Evolutionary conservation across 2,113 vertebrate genomes (phyloP).

Genomic region (Pleuronectes platessa): DNA sequence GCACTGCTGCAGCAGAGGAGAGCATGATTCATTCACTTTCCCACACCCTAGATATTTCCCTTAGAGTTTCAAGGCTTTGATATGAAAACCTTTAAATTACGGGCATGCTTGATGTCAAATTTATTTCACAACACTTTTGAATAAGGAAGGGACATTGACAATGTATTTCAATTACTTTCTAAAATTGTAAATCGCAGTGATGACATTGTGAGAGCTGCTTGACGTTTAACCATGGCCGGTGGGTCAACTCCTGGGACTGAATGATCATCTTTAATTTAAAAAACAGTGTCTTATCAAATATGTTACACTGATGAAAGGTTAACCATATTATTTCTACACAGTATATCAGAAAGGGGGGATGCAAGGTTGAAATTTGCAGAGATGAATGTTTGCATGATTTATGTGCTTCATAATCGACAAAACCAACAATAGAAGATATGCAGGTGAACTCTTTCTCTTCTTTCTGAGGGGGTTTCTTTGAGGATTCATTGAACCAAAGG

Average conservation of each 20-base stretch:
- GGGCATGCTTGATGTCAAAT: constrained; percentile 40
- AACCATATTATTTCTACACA: neutral
- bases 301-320: neutral
- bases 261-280: neutral
- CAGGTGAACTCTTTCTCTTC: neutral
- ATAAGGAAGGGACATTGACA: neutral
- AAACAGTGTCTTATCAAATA: neutral
- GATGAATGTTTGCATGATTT: neutral
- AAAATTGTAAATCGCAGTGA: neutral
- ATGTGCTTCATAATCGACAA: constrained; percentile 14
- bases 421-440: neutral
- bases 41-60: constrained; percentile 13
- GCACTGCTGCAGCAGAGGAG: constrained; percentile 40
- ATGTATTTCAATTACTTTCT: neutral
- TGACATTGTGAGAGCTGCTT: neutral
- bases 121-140: constrained; percentile 24
- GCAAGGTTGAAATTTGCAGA: neutral
- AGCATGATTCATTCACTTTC: constrained; percentile 57
- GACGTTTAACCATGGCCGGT: neutral
- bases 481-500: constrained; percentile 27
- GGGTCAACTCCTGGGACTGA: neutral
- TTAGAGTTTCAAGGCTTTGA: constrained; percentile 47
- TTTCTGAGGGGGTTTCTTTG: neutral
- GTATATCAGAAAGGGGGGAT: neutral
- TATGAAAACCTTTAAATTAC: constrained; percentile 35